Evolutionary conservation across 2,888 invertebrate genomes (phyloP).

Genomic region (Coenonympha glycerion): DNA sequence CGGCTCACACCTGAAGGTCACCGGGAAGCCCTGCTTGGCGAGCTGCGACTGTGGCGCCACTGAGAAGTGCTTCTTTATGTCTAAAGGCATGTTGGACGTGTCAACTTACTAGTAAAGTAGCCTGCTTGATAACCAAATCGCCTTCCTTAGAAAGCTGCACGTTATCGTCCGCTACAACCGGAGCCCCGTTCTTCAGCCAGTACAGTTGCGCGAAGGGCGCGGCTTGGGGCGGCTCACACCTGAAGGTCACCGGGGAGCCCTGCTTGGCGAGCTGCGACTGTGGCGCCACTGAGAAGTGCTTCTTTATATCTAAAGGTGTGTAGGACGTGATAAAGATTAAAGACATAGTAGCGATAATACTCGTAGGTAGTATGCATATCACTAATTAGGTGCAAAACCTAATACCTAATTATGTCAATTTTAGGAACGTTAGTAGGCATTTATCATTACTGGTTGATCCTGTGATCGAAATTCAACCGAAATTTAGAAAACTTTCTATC

Average conservation of each 20-base stretch:
- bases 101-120: slow-evolving; percentile 80
- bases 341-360: no score
- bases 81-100: no score
- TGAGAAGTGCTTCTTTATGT: no score
- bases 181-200: slow-evolving; percentile 88
- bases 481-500: no score
- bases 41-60: slow-evolving; percentile 87
- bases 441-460: no score
- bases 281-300: slow-evolving; percentile 92
- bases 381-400: no score
- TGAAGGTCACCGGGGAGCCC: slow-evolving; percentile 88
- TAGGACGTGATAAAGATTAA: background rate
- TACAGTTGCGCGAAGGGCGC: slow-evolving; percentile 90
- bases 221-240: slow-evolving; percentile 92
- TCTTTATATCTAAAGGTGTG: slow-evolving; percentile 83
- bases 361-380: no score
- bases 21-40: slow-evolving; percentile 88
- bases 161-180: slow-evolving; percentile 78
- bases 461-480: no score
- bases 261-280: slow-evolving; percentile 87
- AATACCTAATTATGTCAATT: no score
- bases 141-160: slow-evolving; percentile 88
- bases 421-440: no score
- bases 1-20: slow-evolving; percentile 90
- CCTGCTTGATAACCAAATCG: slow-evolving; percentile 89